A percentile compares a stretch with the other conserved stretches of the same genome.
Conservation (phyloP, 1,140 invertebrate genomes). For the Ceratosolen fusciceps region DNA sequence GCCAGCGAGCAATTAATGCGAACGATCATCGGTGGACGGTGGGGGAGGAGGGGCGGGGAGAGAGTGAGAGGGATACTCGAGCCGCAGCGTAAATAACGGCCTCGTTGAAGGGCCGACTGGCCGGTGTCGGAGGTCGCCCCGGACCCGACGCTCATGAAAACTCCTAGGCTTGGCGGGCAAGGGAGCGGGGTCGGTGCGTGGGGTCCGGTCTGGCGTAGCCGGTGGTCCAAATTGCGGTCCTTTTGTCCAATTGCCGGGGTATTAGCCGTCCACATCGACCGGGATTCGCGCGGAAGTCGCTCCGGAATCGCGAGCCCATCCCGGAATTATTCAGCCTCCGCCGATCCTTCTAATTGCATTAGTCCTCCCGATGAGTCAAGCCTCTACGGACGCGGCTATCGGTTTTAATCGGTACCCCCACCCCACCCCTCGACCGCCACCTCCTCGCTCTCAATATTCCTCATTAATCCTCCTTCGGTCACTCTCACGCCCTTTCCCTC, state of each 20-base stretch:
- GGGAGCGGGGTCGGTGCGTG: not conserved
- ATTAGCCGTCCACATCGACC: slow-evolving; percentile 55
- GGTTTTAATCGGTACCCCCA: too few species aligned
- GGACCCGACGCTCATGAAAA: slow-evolving; percentile 30
- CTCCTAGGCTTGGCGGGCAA: too few species aligned
- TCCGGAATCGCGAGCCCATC: not conserved
- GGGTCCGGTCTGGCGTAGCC: slow-evolving; percentile 53
- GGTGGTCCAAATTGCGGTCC: slow-evolving; percentile 65
- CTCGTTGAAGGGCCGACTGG: too few species aligned
- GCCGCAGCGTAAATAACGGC: not conserved
- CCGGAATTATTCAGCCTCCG: too few species aligned
- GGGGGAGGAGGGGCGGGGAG: too few species aligned
- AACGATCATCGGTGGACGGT: too few species aligned
- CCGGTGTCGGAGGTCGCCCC: not conserved
- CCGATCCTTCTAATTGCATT: not conserved
- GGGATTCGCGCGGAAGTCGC: slow-evolving; percentile 48
- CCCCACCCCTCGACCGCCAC: too few species aligned
- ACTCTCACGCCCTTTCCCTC: too few species aligned
- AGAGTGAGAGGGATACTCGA: too few species aligned
- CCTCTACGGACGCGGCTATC: too few species aligned
- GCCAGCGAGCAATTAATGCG: not conserved
- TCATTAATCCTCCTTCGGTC: too few species aligned
- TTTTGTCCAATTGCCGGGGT: slow-evolving; percentile 61
- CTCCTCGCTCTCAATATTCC: too few species aligned
- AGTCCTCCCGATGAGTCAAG: not conserved